Conservation (phyloP, 2,888 invertebrate genomes). For the Leptinotarsa haldemani region DNA sequence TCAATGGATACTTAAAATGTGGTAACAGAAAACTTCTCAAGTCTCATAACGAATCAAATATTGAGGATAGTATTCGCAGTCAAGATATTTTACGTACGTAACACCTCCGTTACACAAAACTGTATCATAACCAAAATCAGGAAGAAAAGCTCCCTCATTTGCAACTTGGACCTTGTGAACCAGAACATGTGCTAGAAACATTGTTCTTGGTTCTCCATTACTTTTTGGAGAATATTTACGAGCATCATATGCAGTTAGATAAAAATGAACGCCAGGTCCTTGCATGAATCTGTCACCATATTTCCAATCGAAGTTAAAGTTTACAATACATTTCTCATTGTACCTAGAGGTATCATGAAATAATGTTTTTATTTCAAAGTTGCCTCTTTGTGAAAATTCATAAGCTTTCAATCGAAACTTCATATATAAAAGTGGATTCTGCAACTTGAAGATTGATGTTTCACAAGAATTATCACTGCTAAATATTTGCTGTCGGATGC, state of each 20-base stretch:
- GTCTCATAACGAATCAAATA: conserved; percentile 56
- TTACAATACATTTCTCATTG: conserved; percentile 54
- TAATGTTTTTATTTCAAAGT: conserved; percentile 38
- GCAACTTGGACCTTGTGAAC: conserved; percentile 48
- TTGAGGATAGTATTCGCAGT: conserved; percentile 61
- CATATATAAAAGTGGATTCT: conserved; percentile 54
- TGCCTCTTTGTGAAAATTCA: conserved; percentile 51
- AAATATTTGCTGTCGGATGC: conserved; percentile 21
- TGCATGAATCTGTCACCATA: conserved; percentile 52
- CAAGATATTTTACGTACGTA: conserved; percentile 61
- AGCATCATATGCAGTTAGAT: conserved; percentile 51
- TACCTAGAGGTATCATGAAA: conserved; percentile 54
- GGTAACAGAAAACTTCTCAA: not conserved
- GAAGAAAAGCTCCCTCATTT: conserved; percentile 47
- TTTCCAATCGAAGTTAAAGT: conserved; percentile 58
- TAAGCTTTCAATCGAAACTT: conserved; percentile 52
- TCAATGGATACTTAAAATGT: not conserved
- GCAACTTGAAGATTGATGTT: conserved; percentile 49
- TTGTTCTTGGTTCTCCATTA: conserved; percentile 51
- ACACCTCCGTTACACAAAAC: conserved; percentile 51
- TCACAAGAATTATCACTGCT: conserved; percentile 35
- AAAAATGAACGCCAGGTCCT: conserved; percentile 59
- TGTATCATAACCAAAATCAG: conserved; percentile 56
- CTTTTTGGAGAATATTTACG: conserved; percentile 50
- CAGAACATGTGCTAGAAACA: conserved; percentile 59